Base-by-base conservation (phyloP, 2,113 vertebrate genomes). In the Procavia capensis region DNA sequence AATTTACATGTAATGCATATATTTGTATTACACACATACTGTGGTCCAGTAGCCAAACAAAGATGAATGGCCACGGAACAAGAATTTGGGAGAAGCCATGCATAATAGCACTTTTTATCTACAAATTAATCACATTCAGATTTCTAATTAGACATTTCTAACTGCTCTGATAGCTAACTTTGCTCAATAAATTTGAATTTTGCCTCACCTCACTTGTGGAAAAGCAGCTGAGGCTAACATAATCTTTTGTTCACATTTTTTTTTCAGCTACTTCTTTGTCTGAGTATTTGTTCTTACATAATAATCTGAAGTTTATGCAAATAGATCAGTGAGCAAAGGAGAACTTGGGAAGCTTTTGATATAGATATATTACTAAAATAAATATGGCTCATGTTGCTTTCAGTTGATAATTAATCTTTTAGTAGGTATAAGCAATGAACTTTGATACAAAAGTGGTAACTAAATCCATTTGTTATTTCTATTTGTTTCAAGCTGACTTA, bases 351-450 rank as follows among this genome's bases (percentile, higher is more conserved):
- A 78, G 84, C 59, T 90, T 90, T 4, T 85, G 95, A 96, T 89
- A 89, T 22, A 97, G 75, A 76, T 95, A 80, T 90, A 95, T 97
- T 94, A 96, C 94, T 95, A 95, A 97, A 95, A 97, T 91, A 95
- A 97, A 96, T 87, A 96, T 57, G 25, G 54, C 90, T 91, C 66
- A 66, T 91, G 79, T 57, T 90, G 29, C 45, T 95, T 54, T 96
- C 74, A 91, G 91, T 66, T 50, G 78, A 91, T 94, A 93, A 97
- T 97, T 97, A 97, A 97, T 97, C 81, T 96, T 91, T 97, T 83
- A 84, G 76, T 88, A 96, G 78, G 36, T 90, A 90, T 81, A 94
- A 78, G 68, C 79, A 96, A 94, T 97, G 57, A 4, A 76, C 90
- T 92, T 94, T 85, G 85, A 50, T 89, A 2, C 85, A 96, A 95